A percentile compares a stretch with the other conserved stretches of the same genome.
phyloP scores from a whole-genome alignment of 2,797 vertebrate genomes.

The Zenarchopterus dispar region DNA sequence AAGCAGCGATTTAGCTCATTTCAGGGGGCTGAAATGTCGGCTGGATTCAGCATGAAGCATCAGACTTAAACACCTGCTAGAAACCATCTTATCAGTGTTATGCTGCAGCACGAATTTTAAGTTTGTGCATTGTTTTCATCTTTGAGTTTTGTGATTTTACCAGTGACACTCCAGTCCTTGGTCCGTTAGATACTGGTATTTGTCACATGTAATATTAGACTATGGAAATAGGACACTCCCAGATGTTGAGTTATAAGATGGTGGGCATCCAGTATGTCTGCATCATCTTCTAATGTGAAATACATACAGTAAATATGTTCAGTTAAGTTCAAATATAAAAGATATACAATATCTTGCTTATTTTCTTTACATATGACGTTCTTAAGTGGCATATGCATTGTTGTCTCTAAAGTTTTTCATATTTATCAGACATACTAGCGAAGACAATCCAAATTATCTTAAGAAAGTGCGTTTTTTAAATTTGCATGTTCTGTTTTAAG shows the following conservation, averaged over 20 bases:
- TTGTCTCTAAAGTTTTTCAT: constrained; percentile 14
- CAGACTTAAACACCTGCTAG: constrained; percentile 21
- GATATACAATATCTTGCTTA: constrained; percentile 8
- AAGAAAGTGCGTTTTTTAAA: constrained; percentile 36
- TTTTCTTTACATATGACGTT: constrained; percentile 32
- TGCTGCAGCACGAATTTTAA: constrained; percentile 38
- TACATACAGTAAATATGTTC: too few species aligned
- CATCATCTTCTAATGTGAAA: constrained; percentile 45
- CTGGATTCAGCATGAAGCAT: constrained; percentile 67
- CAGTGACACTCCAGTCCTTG: constrained; percentile 6
- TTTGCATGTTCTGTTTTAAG: constrained; percentile 42
- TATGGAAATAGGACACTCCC: constrained; percentile 13
- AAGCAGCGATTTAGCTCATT: constrained; percentile 28
- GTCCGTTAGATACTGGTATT: constrained; percentile 40
- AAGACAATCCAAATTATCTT: constrained; percentile 19
- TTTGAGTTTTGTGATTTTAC: constrained; percentile 25
- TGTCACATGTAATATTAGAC: constrained; percentile 31
- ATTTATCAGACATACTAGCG: constrained; percentile 32
- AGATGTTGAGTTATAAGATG: constrained; percentile 16
- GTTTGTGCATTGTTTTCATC: constrained; percentile 16
- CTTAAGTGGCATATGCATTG: constrained; percentile 33
- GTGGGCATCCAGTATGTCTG: constrained; percentile 10
- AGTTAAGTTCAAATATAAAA: too few species aligned
- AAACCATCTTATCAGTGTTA: constrained; percentile 47
- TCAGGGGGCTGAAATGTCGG: constrained; percentile 60